Conservation (phyloP, 2,797 vertebrate species). For the Eutrigla gurnardus region DNA sequence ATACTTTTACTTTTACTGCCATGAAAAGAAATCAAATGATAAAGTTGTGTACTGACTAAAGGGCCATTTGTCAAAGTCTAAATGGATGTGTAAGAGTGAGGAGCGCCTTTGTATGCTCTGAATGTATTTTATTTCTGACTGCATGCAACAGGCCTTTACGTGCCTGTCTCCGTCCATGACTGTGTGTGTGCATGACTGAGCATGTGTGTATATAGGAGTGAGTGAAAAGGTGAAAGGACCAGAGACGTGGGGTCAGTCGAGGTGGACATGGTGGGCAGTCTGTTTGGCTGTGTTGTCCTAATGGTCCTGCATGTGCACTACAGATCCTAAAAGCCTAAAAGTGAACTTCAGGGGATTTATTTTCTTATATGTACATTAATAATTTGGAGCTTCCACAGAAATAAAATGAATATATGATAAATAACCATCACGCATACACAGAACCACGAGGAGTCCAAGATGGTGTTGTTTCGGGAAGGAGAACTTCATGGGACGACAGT, state of each 20-base stretch:
- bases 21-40: not conserved
- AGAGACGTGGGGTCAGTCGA: constrained; percentile 56
- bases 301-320: too few relatives aligned
- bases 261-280: constrained; percentile 22
- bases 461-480: constrained; percentile 92
- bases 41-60: not conserved
- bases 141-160: constrained; percentile 41
- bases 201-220: constrained; percentile 51
- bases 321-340: constrained; percentile 21
- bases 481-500: constrained; percentile 94
- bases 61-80: not conserved
- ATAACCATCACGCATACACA: constrained; percentile 55
- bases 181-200: constrained; percentile 59
- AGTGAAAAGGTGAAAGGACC: constrained; percentile 53
- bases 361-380: not conserved
- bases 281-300: too few relatives aligned
- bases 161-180: constrained; percentile 47
- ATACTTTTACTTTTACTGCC: not conserved
- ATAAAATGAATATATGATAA: not conserved
- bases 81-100: constrained; percentile 11
- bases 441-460: constrained; percentile 96
- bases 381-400: not conserved
- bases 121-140: constrained; percentile 37
- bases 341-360: not conserved
- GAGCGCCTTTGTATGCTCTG: constrained; percentile 41